These are phyloP conservation scores for Chondrilla cf. caribensis DNA, from an alignment of 37 sponge, comb jelly and placozoan genomes.

Conservation along the genomic window DNA sequence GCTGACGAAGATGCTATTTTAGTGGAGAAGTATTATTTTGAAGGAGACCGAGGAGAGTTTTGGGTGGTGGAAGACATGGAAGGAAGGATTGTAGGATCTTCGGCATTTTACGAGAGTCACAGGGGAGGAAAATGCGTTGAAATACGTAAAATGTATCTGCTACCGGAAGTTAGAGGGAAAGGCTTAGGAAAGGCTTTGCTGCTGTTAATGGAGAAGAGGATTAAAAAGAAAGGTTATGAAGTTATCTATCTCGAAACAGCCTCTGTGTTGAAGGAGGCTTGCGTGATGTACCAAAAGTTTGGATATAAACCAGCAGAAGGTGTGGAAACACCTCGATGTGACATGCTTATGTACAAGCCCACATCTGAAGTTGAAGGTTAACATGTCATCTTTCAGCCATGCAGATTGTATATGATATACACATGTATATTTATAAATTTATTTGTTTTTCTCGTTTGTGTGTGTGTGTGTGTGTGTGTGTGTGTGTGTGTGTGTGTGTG, in stretches of 20 bases:
- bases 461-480: too few species aligned
- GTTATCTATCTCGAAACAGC: constrained; percentile 47
- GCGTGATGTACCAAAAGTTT: constrained; percentile 33
- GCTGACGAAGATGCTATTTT: constrained; percentile 36
- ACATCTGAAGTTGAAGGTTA: too few species aligned
- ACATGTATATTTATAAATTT: too few species aligned
- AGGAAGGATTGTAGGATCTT: constrained; percentile 39
- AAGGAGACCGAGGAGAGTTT: constrained; percentile 38
- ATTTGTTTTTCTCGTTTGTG: too few species aligned
- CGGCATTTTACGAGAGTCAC: constrained; percentile 31
- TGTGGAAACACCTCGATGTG: constrained; percentile 9
- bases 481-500: too few species aligned
- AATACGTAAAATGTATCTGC: constrained; percentile 60
- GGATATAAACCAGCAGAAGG: not conserved
- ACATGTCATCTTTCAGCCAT: too few species aligned
- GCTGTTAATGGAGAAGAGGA: constrained; percentile 44
- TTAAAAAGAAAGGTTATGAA: constrained; percentile 36
- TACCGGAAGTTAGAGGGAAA: constrained; percentile 56
- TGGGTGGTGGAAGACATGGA: constrained; percentile 39
- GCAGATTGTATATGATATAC: too few species aligned
- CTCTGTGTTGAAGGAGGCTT: constrained; percentile 45
- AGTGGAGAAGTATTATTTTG: constrained; percentile 45
- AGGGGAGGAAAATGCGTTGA: constrained; percentile 19
- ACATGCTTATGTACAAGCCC: not conserved
- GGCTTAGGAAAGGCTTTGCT: constrained; percentile 43